Evolutionary conservation across 1,140 invertebrate species (phyloP), one percentile per base, ranked within the genome.

Genomic region (Lasaia peninsularis): DNA sequence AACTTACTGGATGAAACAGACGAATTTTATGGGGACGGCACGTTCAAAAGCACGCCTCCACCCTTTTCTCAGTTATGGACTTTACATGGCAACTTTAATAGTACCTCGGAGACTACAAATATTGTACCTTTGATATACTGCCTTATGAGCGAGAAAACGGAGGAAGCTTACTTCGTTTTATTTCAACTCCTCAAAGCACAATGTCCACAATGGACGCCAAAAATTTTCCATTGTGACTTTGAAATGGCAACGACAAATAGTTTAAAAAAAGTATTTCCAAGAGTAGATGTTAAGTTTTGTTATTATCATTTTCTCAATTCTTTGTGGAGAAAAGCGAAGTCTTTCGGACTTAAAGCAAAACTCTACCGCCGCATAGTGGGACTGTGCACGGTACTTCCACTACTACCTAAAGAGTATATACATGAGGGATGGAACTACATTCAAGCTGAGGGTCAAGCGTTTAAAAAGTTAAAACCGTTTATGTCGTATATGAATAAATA

Each of bases 391-490:
- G 24, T 50, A 11, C 48, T 50, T 24, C 48, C 24, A 50, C 24
- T 50, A 50, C 16, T 50, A 21, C 20, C 48, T 50, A 50, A 50
- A 51, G 11, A 51, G 48, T 50, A 28, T 51, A 51, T 28, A 8
- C 49, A 50, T 24, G 20, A 50, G 49, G 49, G 20, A 11, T 50
- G 49, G 49, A 50, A 50, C 49, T 50, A 50, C 49, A 50, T 28
- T 50, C 20, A 50, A 51, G 24, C 49, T 51, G 49, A 51, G 49
- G 21, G 49, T 51, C 49, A 51, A 51, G 49, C 49, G 7, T 51
- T 11, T 16, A 16, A 44, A 44, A 44, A 44, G 16, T 44, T 44
- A 44, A 44, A 44, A 44, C 37, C 16, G 49, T 51, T 51, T 51
- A 50, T 24, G 48, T 21, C 16, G 21, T 50, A 50, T 50, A 50